These are phyloP conservation scores for Terrapene triunguis DNA, from an alignment of 2,113 vertebrate genomes.

Conservation along the genomic window DNA sequence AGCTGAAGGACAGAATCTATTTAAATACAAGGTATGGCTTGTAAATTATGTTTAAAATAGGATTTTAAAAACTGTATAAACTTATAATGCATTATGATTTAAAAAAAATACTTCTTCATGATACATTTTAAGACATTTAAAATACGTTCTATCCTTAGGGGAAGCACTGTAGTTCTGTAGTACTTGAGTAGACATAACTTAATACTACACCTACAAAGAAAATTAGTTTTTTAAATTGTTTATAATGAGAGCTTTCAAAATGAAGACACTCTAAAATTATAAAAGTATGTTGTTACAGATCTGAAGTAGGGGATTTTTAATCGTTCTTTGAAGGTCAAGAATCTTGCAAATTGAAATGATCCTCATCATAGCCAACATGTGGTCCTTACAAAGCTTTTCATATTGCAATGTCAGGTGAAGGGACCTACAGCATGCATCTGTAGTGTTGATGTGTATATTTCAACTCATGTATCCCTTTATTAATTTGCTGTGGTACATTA, in stretches of 20 bases:
- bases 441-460: constrained; percentile 45
- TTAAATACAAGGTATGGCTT: neutral
- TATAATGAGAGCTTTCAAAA: constrained; percentile 67
- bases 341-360: constrained; percentile 58
- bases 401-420: constrained; percentile 51
- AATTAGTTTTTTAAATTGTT: constrained; percentile 71
- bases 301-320: constrained; percentile 62
- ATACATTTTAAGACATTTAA: constrained; percentile 63
- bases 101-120: constrained; percentile 37
- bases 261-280: constrained; percentile 58
- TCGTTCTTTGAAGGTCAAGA: constrained; percentile 66
- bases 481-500: constrained; percentile 57
- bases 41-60: constrained; percentile 50
- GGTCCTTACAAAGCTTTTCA: constrained; percentile 49
- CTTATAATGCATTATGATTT: constrained; percentile 37
- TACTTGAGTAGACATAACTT: constrained; percentile 61
- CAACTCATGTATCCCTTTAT: constrained; percentile 54
- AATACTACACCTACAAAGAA: constrained; percentile 68
- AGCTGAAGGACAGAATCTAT: neutral
- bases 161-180: constrained; percentile 32
- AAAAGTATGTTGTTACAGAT: constrained; percentile 55
- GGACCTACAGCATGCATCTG: constrained; percentile 30
- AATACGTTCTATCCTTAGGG: constrained; percentile 64
- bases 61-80: constrained; percentile 36
- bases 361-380: constrained; percentile 39